Conservation (phyloP, 2,797 vertebrate genomes). For the Myotis pilosus region DNA sequence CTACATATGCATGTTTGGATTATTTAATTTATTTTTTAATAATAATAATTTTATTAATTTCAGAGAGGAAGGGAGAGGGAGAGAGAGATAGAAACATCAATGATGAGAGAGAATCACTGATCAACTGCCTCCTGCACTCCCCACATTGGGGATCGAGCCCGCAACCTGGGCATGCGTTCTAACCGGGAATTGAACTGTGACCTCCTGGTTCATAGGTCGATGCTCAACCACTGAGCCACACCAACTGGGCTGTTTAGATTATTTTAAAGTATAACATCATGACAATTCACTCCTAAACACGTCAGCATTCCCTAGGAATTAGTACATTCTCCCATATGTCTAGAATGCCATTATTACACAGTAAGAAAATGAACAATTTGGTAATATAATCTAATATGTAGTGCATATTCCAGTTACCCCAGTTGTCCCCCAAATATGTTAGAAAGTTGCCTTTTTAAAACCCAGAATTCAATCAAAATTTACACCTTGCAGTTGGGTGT, state of each 20-base stretch:
- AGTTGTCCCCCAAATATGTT: background rate
- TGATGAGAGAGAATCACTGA: too few species aligned
- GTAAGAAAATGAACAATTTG: background rate
- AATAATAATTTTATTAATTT: too few species aligned
- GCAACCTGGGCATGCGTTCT: too few species aligned
- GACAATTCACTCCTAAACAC: background rate
- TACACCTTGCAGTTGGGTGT: background rate
- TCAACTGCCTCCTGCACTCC: too few species aligned
- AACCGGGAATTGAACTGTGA: too few species aligned
- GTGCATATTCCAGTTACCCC: background rate
- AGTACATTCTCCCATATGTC: background rate
- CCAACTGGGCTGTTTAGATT: background rate
- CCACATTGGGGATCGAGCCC: too few species aligned
- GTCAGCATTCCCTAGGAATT: background rate
- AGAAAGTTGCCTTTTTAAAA: slow-evolving; percentile 10
- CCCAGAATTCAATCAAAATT: background rate
- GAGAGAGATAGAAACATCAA: too few species aligned
- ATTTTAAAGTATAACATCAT: background rate
- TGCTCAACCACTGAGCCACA: too few species aligned
- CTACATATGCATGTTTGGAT: background rate
- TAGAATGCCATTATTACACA: background rate
- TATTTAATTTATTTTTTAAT: background rate
- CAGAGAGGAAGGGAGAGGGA: too few species aligned
- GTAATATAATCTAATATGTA: background rate
- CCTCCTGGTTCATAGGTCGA: too few species aligned